Base-by-base conservation (phyloP, 92 coral and sea anemone species). In the Zoanthus sansibaricus region DNA sequence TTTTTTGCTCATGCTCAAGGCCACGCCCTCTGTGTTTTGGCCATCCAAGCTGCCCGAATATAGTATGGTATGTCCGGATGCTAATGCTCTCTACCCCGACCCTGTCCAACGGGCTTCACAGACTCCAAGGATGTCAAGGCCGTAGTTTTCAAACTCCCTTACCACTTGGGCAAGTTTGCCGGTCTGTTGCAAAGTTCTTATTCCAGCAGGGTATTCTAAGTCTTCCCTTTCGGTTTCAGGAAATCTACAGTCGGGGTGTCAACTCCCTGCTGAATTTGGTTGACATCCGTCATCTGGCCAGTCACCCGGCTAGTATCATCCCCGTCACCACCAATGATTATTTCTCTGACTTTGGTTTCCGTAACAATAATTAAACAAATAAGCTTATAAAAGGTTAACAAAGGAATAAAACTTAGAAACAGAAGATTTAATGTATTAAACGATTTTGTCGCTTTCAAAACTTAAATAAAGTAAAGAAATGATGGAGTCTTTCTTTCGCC, bases 191-290 rank as follows among this genome's bases (percentile, higher is more conserved):
- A 25, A 25, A 25, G 25, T 25, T 25, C 25, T 25, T 25, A 25
- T 25, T 25, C 25, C 87, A 83, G 71, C 87, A 21, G 54, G 79
- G 71, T 54, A 20, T 32, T 70, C 56, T 83, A 10, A 48, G 54
- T 54, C 69, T 31, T 72, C 46, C 51, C 32, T 72, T 83, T 83
- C 55, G 79, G 87, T 71, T 54, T 83, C 79, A 72, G 66, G 87
- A 48, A 71, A 48, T 71, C 87, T 79, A 52, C 87, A 21, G 55
- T 83, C 71, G 78, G 79, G 79, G 49, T 83, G 87, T 55, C 87
- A 83, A 45, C 79, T 42, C 79, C 87, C 87, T 71, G 79, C 71
- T 2, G 87, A 71, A 79, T 83, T 83, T 83, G 87, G 55, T 31
- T 71, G 79, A 21, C 79, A 71, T 83, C 79, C 54, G 70, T 83